These are phyloP conservation scores for Dryobotodes eremita DNA, from an alignment of 2,888 invertebrate genomes.

Conservation along the genomic window DNA sequence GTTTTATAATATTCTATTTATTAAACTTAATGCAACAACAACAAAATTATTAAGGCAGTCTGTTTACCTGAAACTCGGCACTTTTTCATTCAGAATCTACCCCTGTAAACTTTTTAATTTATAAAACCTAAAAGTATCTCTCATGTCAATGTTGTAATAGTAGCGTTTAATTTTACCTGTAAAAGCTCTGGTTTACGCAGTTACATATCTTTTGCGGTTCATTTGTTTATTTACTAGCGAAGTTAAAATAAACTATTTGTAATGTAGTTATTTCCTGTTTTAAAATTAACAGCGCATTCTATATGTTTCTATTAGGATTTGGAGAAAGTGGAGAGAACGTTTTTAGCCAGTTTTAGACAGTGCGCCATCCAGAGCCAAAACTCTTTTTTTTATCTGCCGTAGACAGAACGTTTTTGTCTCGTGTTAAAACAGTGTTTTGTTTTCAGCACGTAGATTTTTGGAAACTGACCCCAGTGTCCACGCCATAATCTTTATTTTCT, in stretches of 20 bases:
- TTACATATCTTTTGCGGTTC: constrained; percentile 28
- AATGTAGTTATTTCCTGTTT: constrained; percentile 16
- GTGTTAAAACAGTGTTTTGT: not conserved
- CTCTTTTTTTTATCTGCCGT: not conserved
- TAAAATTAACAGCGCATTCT: not conserved
- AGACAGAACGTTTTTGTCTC: not conserved
- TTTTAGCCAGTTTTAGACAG: too few species aligned
- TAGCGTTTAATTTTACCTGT: constrained; percentile 37
- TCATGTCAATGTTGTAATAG: constrained; percentile 8
- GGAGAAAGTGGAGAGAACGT: not conserved
- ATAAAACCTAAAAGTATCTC: not conserved
- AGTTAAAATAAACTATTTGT: constrained; percentile 13
- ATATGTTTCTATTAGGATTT: not conserved
- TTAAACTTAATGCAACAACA: too few species aligned
- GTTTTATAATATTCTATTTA: too few species aligned
- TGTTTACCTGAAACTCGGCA: not conserved
- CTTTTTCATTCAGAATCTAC: not conserved
- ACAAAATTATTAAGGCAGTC: too few species aligned
- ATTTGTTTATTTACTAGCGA: constrained; percentile 12
- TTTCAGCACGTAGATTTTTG: not conserved
- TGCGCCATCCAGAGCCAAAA: not conserved
- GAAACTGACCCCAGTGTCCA: not conserved
- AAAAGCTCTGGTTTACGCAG: not conserved
- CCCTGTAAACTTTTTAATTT: not conserved
- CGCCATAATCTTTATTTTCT: not conserved